Evolutionary conservation across 2,888 invertebrate genomes (phyloP), one percentile per base, ranked within the genome.

Genomic region (Cerceris rybyensis): DNA sequence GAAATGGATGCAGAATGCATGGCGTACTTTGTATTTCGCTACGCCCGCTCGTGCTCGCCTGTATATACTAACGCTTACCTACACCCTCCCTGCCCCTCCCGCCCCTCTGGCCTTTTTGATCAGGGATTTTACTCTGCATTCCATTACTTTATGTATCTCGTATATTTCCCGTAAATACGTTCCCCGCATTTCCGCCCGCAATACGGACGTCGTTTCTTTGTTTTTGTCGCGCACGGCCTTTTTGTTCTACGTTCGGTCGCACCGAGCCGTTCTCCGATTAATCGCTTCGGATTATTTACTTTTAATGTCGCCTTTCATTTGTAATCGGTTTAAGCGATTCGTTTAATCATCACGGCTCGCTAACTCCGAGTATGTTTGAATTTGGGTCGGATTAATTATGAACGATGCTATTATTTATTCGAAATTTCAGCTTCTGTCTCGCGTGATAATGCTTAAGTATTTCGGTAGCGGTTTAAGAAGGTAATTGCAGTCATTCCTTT

Each of bases 1-100:
- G 81, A 83, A 83, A 83, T 74, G 75, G 74, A 76, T 77, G 59
- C 68, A 58, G 70, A 64, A 78, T 77, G 78, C 64, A 76, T 41
- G 58, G 28, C 9, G 54, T 17, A 71, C 71, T 67, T 70, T 70
- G 70, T 76, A 54, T 70, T 75, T 63, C 75, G 61, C 11, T 49
- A 16, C 43, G 49, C n/a, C 11, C 17, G 2, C 1, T 17, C 46
- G 41, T 68, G 13, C 54, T 13, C 42, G 58, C 58, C 46, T 74
- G 58, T 75, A 68, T 46, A 11, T 46, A 11, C 46, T 11, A 46
- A 1, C 9, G 13, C 8, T 11, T 46, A 46, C 46, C 8, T 46
- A 46, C 13, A 46, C n/a, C 28, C 28, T 28, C 28, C 28, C 28
- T 28, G 2, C 28, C 28, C 28, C 28, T 28, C 28, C 28, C 28